phyloP scores from a whole-genome alignment of 2,888 invertebrate genomes.

The Polydrusus pterygomalis region DNA sequence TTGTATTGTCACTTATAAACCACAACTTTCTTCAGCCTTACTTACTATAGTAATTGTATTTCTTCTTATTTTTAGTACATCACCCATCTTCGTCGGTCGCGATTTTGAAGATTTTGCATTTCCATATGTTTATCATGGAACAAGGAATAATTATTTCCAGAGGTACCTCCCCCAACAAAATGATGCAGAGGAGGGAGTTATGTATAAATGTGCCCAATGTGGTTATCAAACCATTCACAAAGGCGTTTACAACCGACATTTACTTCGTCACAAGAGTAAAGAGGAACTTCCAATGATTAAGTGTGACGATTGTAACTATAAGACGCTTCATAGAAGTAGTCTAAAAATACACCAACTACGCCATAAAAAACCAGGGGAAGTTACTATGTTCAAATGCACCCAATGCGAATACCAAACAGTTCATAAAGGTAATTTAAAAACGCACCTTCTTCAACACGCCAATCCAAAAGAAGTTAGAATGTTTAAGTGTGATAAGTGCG shows the following conservation, averaged over 20 bases:
- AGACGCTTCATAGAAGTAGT: background rate
- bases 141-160: no score
- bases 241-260: background rate
- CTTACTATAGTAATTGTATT: no score
- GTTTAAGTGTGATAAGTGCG: slow-evolving; percentile 1
- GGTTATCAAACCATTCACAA: background rate
- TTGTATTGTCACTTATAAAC: no score
- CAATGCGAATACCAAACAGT: background rate
- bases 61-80: no score
- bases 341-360: background rate
- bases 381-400: background rate
- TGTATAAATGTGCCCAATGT: background rate
- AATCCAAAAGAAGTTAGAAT: background rate
- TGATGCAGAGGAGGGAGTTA: background rate
- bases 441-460: background rate
- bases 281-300: background rate
- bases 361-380: background rate
- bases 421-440: background rate
- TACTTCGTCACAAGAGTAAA: background rate
- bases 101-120: no score
- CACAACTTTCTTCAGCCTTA: no score
- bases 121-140: no score
- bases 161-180: background rate
- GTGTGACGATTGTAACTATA: background rate
- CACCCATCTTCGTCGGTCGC: no score